Evolutionary conservation across 2,797 vertebrate species (phyloP), one percentile per base, ranked within the genome.

Genomic region (Borostomias antarcticus): DNA sequence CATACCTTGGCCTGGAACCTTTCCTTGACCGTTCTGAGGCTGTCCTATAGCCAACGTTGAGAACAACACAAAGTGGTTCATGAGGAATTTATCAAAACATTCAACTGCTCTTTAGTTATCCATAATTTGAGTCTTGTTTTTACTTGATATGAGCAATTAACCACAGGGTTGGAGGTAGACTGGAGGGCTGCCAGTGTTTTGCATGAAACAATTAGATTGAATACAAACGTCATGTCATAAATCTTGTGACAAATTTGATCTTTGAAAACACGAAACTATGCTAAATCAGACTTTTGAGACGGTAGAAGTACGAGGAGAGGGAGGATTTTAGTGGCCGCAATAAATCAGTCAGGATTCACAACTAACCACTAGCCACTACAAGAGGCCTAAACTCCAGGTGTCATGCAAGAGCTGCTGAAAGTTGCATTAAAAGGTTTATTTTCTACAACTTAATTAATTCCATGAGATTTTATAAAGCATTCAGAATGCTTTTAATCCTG

Each of bases 1-100:
- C 91, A 51, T 94, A 96, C 93, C 93, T 95, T 93, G 92, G 60
- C 82, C 73, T 62, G 87, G 87, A 76, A 70, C 89, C 86, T 92
- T 93, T 85, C 90, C 91, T 86, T 91, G 92, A 73, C 74, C 67
- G 0, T 74, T 91, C 80, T 95, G 93, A 82, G 93, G 76, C 78
- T 95, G 93, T 78, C 94, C 94, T 93, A 83, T 66, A 89, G 74
- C 77, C 89, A 81, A 78, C 69, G 82, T 76, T 75, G 77, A 83
- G 78, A 90, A 73, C 64, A 68, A 82, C 77, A 88, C 28, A 73
- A 74, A 59, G 68, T 81, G 60, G 68, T 86, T 82, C 80, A 80
- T 54, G 69, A 60, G 70, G 64, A 76, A 17, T 58, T 56, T 72
- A 58, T 50, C 33, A 48, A 15, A 58, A 64, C 13, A n/a, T 60